Evolutionary conservation across 92 coral and sea anemone genomes (phyloP), one percentile per base, ranked within the genome.

Genomic region (Diadumene lineata): DNA sequence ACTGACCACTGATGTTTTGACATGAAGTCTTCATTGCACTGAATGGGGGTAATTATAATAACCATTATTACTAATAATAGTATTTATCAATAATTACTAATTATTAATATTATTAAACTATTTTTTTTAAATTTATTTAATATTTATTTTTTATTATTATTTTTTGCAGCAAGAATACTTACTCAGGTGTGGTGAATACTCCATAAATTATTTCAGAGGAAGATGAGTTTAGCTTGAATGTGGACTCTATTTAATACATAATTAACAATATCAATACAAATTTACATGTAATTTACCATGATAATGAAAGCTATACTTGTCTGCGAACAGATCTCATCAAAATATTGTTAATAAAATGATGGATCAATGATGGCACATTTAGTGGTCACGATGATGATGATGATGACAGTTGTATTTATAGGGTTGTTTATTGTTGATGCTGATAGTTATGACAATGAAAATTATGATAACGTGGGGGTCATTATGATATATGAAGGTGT

Each of bases 181-280:
- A 87, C 92, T 78, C 65, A 72, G 92, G 92, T 17, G 92, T 87
- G 56, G 88, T 82, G 60, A 87, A 87, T 66, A 82, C 64, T 28
- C 85, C 92, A 68, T 81, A 87, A 30, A 87, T 51, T 23, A 53
- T 76, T 17, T 70, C 84, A 28, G 75, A 65, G 58, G 74, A 71
- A 50, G 61, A 44, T 33, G 68, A 66, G 50, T 30, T 48, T 19
- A 43, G 74, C 56, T 69, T 73, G 51, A 72, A 75, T 22, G 88
- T 69, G 25, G 92, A 77, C 27, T 87, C 92, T 87, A 70, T 13
- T 44, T 73, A 67, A 73, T 24, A n/a, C n/a, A n/a, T n/a, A n/a
- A n/a, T n/a, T n/a, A n/a, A n/a, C n/a, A n/a, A n/a, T n/a, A n/a
- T n/a, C n/a, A n/a, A n/a, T n/a, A n/a, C n/a, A n/a, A n/a, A n/a